Evolutionary conservation across 2,113 vertebrate species (phyloP).

Genomic region (Tiliqua scincoides): DNA sequence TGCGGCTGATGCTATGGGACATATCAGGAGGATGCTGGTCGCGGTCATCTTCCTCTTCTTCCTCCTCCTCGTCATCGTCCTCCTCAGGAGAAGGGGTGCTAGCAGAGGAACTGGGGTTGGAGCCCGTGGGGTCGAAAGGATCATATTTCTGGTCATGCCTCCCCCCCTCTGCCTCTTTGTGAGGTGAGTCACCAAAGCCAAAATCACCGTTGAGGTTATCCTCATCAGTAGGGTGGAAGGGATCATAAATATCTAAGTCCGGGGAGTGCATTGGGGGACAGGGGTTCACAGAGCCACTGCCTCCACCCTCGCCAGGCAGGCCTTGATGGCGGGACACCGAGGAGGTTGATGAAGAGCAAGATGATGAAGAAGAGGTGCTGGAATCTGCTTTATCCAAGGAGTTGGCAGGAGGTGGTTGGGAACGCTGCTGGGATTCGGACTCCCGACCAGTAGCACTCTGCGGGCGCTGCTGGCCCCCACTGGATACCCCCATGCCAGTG

Average conservation of each 20-base stretch:
- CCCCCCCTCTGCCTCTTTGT: constrained; percentile 57
- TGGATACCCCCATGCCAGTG: constrained; percentile 70
- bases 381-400: constrained; percentile 62
- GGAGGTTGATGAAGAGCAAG: constrained; percentile 80
- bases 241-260: constrained; percentile 84
- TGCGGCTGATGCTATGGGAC: constrained; percentile 75
- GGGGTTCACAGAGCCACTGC: constrained; percentile 23
- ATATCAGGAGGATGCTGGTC: constrained; percentile 31
- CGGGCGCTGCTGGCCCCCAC: constrained; percentile 53
- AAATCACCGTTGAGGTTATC: constrained; percentile 66
- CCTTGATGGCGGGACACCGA: constrained; percentile 76
- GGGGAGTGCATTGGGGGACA: constrained; percentile 45
- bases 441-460: constrained; percentile 31
- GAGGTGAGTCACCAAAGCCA: constrained; percentile 34
- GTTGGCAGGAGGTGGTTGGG: constrained; percentile 30
- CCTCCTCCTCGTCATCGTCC: constrained; percentile 67
- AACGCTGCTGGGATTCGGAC: constrained; percentile 39
- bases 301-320: constrained; percentile 69
- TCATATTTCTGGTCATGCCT: constrained; percentile 89
- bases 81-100: constrained; percentile 73
- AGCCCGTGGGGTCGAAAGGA: constrained; percentile 92
- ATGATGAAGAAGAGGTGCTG: constrained; percentile 77
- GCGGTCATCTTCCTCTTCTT: constrained; percentile 48
- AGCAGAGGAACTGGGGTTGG: constrained; percentile 76
- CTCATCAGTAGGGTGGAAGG: constrained; percentile 87